A percentile compares a stretch with the other conserved stretches of the same genome.
Conservation (phyloP, 2,113 vertebrate genomes). For the Nerophis ophidion region DNA sequence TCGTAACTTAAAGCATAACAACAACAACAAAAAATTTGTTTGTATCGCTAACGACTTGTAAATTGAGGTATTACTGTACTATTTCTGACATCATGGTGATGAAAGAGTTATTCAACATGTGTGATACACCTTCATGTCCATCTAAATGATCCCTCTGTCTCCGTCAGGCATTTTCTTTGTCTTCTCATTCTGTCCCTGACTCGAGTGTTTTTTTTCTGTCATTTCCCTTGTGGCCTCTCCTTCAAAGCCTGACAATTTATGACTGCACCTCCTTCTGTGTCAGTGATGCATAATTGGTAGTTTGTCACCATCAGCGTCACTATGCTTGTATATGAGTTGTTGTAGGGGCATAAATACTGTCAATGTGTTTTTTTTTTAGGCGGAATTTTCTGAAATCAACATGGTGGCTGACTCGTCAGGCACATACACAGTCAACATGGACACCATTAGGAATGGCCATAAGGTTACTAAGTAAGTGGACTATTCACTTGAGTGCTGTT, state of each 20-base stretch:
- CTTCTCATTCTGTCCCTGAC: slow-evolving; percentile 26
- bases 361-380: slow-evolving; percentile 62
- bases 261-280: neutral
- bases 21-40: too few relatives aligned
- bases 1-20: too few relatives aligned
- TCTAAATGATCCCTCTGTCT: neutral
- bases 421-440: slow-evolving; percentile 79
- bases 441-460: slow-evolving; percentile 79
- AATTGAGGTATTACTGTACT: neutral
- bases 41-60: too few relatives aligned
- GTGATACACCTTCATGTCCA: neutral
- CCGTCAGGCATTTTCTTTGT: slow-evolving; percentile 14
- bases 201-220: slow-evolving; percentile 19
- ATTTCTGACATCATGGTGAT: neutral
- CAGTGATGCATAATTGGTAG: neutral
- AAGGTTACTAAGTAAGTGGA: slow-evolving; percentile 80
- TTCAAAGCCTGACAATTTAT: slow-evolving; percentile 2
- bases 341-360: neutral
- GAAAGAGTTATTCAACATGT: neutral
- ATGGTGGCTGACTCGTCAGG: slow-evolving; percentile 82
- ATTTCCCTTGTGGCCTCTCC: slow-evolving; percentile 12
- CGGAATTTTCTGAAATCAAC: slow-evolving; percentile 85
- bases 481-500: neutral
- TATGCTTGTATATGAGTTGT: neutral
- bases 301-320: neutral